Evolutionary conservation across 2,797 vertebrate genomes (phyloP).

Genomic region (Microchirus variegatus): DNA sequence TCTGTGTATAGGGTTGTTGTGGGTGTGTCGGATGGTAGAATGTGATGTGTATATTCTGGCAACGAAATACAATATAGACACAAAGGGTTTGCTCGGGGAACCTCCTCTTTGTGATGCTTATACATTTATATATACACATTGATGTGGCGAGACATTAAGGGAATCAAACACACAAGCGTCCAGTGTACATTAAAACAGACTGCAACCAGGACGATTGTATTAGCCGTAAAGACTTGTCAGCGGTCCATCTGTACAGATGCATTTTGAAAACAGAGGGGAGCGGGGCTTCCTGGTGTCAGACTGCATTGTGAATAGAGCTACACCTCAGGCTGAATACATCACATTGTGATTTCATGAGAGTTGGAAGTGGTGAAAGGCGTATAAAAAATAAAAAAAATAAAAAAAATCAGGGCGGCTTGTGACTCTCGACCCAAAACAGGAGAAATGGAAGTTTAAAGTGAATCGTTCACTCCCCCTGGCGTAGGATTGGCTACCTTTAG

Average conservation of each 20-base stretch:
- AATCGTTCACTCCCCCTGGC: conserved; percentile 73
- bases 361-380: conserved; percentile 59
- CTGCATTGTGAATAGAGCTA: conserved; percentile 80
- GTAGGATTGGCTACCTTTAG: conserved; percentile 74
- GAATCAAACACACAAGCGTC: conserved; percentile 23
- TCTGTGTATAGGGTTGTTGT: conserved; percentile 50
- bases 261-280: conserved; percentile 69
- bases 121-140: conserved; percentile 21
- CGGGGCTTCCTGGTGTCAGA: conserved; percentile 76
- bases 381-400: conserved; percentile 11
- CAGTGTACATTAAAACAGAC: conserved; percentile 31
- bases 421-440: conserved; percentile 70
- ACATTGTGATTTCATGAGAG: conserved; percentile 84
- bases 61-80: conserved; percentile 38
- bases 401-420: conserved; percentile 52
- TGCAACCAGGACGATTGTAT: conserved; percentile 41
- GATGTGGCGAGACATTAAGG: not conserved
- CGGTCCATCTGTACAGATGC: conserved; percentile 54
- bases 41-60: conserved; percentile 47
- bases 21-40: conserved; percentile 49
- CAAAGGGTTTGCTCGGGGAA: conserved; percentile 41
- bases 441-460: conserved; percentile 79
- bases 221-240: conserved; percentile 51
- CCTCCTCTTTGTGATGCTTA: not conserved
- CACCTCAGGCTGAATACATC: conserved; percentile 82